Percentiles rank a stretch among this genome's conserved stretches.
Conservation (phyloP, 2,113 vertebrate genomes). For the Nothobranchius kuhntae region DNA sequence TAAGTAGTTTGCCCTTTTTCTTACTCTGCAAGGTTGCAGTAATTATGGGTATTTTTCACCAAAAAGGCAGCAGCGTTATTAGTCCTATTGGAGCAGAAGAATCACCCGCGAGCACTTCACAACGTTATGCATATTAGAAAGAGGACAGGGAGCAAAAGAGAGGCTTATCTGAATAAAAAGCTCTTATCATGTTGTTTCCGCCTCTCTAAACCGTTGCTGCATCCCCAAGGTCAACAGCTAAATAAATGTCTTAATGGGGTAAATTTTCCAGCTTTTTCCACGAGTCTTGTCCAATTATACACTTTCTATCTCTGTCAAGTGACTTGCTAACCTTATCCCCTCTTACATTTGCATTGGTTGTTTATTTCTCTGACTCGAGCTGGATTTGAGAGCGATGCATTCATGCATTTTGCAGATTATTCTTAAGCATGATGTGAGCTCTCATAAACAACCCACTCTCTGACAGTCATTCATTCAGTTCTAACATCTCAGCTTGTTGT, state of each 20-base stretch:
- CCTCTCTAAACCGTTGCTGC: slow-evolving; percentile 27
- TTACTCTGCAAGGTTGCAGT: slow-evolving; percentile 52
- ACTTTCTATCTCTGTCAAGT: slow-evolving; percentile 20
- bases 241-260: slow-evolving; percentile 59
- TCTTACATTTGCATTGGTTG: neutral
- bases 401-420: neutral
- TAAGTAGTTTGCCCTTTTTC: slow-evolving; percentile 62
- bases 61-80: slow-evolving; percentile 47
- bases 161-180: slow-evolving; percentile 62
- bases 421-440: neutral
- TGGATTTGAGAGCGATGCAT: neutral
- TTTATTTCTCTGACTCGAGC: neutral
- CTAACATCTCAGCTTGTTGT: accelerated
- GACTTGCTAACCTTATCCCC: slow-evolving; percentile 1
- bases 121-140: slow-evolving; percentile 38
- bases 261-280: slow-evolving; percentile 32
- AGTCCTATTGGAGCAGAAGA: slow-evolving; percentile 61
- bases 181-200: slow-evolving; percentile 58
- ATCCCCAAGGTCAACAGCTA: slow-evolving; percentile 63
- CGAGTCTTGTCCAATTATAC: slow-evolving; percentile 36
- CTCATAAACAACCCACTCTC: neutral
- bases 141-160: slow-evolving; percentile 33
- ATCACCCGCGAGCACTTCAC: slow-evolving; percentile 53
- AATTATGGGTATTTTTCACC: slow-evolving; percentile 65
- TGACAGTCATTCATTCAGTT: neutral